A percentile compares a stretch with the other conserved stretches of the same genome.
phyloP scores from a whole-genome alignment of 1,140 invertebrate species.

The Cepaea nemoralis region DNA sequence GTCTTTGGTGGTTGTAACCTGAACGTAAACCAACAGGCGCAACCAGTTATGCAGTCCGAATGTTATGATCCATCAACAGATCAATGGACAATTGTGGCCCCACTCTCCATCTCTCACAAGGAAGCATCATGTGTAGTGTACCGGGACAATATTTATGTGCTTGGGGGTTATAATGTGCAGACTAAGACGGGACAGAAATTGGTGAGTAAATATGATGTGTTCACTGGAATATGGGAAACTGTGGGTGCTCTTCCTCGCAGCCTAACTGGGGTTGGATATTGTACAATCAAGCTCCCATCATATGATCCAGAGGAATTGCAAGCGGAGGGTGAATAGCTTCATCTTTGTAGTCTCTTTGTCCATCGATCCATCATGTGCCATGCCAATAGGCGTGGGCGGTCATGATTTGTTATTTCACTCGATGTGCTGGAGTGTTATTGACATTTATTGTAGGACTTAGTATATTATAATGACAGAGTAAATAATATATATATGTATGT shows the following conservation, averaged over 20 bases:
- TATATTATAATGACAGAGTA: too few species aligned
- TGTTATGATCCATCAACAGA: slow-evolving; percentile 79
- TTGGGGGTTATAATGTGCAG: slow-evolving; percentile 72
- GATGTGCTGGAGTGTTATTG: too few species aligned
- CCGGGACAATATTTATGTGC: slow-evolving; percentile 70
- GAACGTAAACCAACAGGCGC: slow-evolving; percentile 79
- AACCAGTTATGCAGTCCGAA: slow-evolving; percentile 81
- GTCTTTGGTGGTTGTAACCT: slow-evolving; percentile 80
- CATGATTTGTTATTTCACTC: too few species aligned
- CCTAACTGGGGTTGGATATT: slow-evolving; percentile 71
- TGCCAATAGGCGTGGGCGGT: too few species aligned
- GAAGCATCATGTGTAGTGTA: slow-evolving; percentile 72
- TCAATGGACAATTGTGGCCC: slow-evolving; percentile 78
- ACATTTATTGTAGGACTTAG: too few species aligned
- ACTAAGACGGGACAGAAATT: slow-evolving; percentile 72
- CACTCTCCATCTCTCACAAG: slow-evolving; percentile 75
- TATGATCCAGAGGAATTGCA: slow-evolving; percentile 62
- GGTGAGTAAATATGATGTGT: slow-evolving; percentile 70
- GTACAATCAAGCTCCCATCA: slow-evolving; percentile 69
- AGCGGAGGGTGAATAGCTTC: slow-evolving; percentile 26
- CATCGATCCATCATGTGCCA: too few species aligned
- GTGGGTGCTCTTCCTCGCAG: slow-evolving; percentile 69
- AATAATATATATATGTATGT: too few species aligned
- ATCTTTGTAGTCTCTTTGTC: not conserved
- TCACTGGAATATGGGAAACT: slow-evolving; percentile 71